Base-by-base conservation (phyloP, 2,797 vertebrate species). In the Gobionotothen gibberifrons region DNA sequence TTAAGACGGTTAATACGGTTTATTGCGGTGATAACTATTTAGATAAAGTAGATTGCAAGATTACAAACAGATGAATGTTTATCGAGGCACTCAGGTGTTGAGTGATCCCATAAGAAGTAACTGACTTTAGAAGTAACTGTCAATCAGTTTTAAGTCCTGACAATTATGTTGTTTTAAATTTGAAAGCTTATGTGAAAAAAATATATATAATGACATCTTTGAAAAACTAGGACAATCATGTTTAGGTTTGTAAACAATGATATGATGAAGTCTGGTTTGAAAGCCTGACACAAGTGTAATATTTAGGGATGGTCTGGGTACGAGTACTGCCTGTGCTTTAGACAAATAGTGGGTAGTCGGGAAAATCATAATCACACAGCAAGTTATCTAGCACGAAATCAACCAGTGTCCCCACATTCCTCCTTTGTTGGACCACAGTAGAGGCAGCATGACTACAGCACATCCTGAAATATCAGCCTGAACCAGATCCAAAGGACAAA, bases 401-500 rank as follows among this genome's bases (percentile, higher is more conserved):
- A 26, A 26, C 22, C 22, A 3, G 22, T 0, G 19, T 48, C 9
- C 21, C 21, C 47, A 19, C 46, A 5, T 53, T 65, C 39, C 4
- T 63, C 16, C 47, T 14, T 3, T 61, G 46, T 6, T 57, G 39
- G 21, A 64, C 17, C 44, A 64, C 44, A 61, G 48, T 56, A 51
- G 48, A 39, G 32, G 11, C 47, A 54, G 16, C 12, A 22, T 46
- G 19, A 61, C 36, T 19, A 61, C 49, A 71, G 47, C 42, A 39
- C 1, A 9, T n/a, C 39, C 46, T 57, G 70, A 62, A 22, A 66
- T 32, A 43, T 70, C 56, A 56, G 21, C 17, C 57, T 63, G 46
- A 59, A 43, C n/a, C 55, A 64, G 54, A 68, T 22, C 58, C 52
- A 53, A 57, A 63, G 57, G 43, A 64, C 54, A 55, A 47, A 19